Evolutionary conservation across 2,888 invertebrate species (phyloP), one percentile per base, ranked within the genome.

Genomic region (Nomada ruficornis): DNA sequence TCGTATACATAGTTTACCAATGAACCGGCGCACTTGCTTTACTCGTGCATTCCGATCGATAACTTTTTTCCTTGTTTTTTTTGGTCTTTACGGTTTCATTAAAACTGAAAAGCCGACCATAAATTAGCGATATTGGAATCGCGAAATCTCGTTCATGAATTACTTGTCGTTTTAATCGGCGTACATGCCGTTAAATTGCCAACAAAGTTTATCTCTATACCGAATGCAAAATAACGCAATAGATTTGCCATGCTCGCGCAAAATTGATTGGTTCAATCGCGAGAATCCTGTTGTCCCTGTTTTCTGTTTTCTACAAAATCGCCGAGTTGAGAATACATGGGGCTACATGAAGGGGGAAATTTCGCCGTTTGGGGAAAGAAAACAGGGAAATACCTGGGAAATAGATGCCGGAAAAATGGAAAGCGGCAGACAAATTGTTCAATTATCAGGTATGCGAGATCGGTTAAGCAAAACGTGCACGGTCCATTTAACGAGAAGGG

Each of bases 41-140:
- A 18, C 52, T 59, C 36, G 23, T 52, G 15, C 23, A 50, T 52
- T 18, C 11, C 20, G 13, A 26, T 29, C 23, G n/a, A 42, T 2
- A 36, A n/a, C 20, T 60, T 65, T 62, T 18, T 57, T 26, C 20
- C 7, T 20, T 23, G 23, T 3, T 29, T 54, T 54, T 69, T 70
- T 55, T 4, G 55, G 18, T 70, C 36, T 55, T 72, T 57, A 47
- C n/a, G 77, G 26, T 57, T 29, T 55, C 77, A 65, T 77, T 52
- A 73, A 75, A 77, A 57, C 23, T 73, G 44, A 44, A 60, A 52
- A 15, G 26, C 52, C 11, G 75, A 11, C 50, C 73, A 70, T 86
- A 79, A 86, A 84, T 86, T 74, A 71, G 18, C 71, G 54, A 77
- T 71, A 72, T 86, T 70, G 65, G 26, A 65, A 75, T 76, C 63